Evolutionary conservation across 2,888 invertebrate species (phyloP).

Genomic region (Heliconius sara): DNA sequence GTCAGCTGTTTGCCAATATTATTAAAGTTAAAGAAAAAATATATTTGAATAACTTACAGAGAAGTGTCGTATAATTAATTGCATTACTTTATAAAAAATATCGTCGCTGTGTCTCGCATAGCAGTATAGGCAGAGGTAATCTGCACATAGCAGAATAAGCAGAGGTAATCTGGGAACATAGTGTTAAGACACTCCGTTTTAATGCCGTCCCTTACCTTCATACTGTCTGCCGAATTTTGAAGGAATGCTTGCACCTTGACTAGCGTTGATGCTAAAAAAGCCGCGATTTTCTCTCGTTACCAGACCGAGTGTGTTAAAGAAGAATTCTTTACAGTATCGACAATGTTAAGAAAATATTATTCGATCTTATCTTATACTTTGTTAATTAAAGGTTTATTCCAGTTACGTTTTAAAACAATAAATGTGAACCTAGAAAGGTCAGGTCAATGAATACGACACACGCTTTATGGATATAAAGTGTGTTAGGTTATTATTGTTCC

Average conservation of each 20-base stretch:
- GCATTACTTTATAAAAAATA: too few species aligned
- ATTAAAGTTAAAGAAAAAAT: background rate
- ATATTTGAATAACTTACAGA: background rate
- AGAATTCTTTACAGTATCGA: background rate
- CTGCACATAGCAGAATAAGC: too few species aligned
- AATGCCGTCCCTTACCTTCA: too few species aligned
- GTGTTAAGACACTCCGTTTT: too few species aligned
- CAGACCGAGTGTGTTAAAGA: background rate
- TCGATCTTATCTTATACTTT: background rate
- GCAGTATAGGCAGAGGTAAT: too few species aligned
- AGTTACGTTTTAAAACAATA: conserved; percentile 30
- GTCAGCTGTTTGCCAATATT: conserved; percentile 31
- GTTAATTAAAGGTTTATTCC: conserved; percentile 19
- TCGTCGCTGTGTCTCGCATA: too few species aligned
- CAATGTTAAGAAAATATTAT: background rate
- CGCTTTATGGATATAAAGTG: background rate
- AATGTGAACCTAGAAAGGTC: conserved; percentile 33
- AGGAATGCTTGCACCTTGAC: too few species aligned
- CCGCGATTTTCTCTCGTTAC: too few species aligned
- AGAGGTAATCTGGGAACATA: too few species aligned
- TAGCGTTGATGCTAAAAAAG: too few species aligned
- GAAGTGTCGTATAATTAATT: background rate
- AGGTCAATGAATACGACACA: conserved; percentile 22
- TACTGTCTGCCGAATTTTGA: too few species aligned
- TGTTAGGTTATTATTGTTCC: conserved; percentile 45